phyloP scores from a whole-genome alignment of 1,140 invertebrate species.

The Trinorchestia longiramus region DNA sequence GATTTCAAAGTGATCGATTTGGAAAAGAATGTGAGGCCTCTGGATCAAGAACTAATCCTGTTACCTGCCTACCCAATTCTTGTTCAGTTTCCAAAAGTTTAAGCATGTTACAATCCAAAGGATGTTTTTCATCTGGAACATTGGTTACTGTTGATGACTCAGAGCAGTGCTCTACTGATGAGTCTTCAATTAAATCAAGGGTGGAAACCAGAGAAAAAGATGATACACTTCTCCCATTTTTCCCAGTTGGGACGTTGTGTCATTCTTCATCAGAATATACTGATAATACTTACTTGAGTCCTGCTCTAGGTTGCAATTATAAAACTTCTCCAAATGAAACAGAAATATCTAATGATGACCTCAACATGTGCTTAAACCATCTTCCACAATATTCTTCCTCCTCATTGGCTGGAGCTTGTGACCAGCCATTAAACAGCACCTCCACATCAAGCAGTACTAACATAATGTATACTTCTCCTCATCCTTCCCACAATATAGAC shows the following conservation, averaged over 20 bases:
- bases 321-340: not conserved
- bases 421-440: not conserved
- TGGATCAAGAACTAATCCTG: not conserved
- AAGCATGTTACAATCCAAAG: not conserved
- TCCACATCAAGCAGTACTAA: not conserved
- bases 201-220: not conserved
- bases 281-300: not conserved
- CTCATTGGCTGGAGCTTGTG: not conserved
- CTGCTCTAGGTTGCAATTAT: not conserved
- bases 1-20: not conserved
- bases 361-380: conserved; percentile 2
- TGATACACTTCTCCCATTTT: conserved; percentile 20
- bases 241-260: not conserved
- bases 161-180: not conserved
- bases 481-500: conserved; percentile 30
- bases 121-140: not conserved
- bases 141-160: not conserved
- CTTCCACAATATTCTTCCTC: conserved; percentile 14
- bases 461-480: not conserved
- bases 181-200: not conserved
- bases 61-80: not conserved
- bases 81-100: not conserved
- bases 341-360: not conserved
- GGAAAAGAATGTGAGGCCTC: not conserved
- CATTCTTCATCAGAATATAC: not conserved